Evolutionary conservation across 2,113 vertebrate species (phyloP).

Genomic region (Gracilinanus agilis): DNA sequence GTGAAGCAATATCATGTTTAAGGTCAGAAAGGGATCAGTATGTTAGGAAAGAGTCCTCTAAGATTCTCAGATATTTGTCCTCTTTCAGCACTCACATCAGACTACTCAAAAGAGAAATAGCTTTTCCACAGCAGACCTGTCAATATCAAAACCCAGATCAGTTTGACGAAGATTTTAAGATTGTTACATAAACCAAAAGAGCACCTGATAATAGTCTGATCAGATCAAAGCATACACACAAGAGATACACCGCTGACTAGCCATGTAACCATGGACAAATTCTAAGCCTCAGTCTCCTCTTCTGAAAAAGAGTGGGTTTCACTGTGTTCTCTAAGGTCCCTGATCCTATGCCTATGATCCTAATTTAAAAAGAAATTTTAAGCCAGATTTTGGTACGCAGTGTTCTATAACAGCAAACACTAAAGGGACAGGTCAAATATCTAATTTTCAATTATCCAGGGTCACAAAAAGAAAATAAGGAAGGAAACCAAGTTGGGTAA

Average conservation of each 20-base stretch:
- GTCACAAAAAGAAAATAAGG: background rate
- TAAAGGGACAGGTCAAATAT: background rate
- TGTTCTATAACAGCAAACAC: background rate
- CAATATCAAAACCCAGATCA: background rate
- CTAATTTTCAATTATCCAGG: background rate
- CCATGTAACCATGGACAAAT: background rate
- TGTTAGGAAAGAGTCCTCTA: background rate
- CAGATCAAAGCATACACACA: background rate
- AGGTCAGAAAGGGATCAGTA: background rate
- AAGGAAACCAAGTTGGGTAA: background rate
- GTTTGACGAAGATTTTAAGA: background rate
- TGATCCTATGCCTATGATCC: background rate
- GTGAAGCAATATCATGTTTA: background rate
- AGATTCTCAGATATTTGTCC: background rate
- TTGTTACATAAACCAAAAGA: background rate
- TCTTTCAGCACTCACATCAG: background rate
- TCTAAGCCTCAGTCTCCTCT: background rate
- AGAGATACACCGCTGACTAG: background rate
- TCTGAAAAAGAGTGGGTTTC: background rate
- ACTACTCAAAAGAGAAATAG: background rate
- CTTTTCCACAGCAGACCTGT: no score
- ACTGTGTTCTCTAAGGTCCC: background rate
- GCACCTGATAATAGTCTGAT: no score
- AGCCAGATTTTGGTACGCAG: background rate
- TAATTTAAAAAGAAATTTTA: background rate